A percentile compares a stretch with the other conserved stretches of the same genome.
Conservation (phyloP, 2,797 vertebrate genomes). For the Melanotaenia boesemani region DNA sequence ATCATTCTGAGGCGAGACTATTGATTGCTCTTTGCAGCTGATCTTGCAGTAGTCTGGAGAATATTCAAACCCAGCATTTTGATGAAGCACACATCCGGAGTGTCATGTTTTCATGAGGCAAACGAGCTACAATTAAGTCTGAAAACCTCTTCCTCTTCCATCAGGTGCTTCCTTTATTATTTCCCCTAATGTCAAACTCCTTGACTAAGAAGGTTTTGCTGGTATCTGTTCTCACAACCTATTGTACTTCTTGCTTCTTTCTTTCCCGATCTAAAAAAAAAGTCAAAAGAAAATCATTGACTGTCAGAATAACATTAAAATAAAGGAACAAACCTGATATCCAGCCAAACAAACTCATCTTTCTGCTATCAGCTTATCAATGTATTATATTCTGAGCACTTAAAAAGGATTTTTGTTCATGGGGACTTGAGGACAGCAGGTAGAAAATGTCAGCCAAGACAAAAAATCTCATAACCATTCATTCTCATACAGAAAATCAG, state of each 20-base stretch:
- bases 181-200: conserved; percentile 54
- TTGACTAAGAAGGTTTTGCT: conserved; percentile 63
- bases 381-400: conserved; percentile 29
- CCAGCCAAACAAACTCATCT: conserved; percentile 43
- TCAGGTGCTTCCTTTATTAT: conserved; percentile 34
- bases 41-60: conserved; percentile 54
- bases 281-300: conserved; percentile 4
- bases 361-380: conserved; percentile 46
- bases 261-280: conserved; percentile 37
- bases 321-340: conserved; percentile 16
- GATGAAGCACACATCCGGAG: conserved; percentile 59
- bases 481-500: conserved; percentile 52
- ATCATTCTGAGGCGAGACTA: conserved; percentile 41
- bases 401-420: conserved; percentile 36
- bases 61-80: conserved; percentile 62
- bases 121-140: conserved; percentile 63
- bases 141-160: conserved; percentile 45
- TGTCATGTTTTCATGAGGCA: conserved; percentile 60
- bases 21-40: conserved; percentile 56
- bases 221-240: conserved; percentile 60
- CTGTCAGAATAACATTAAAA: conserved; percentile 23
- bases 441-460: conserved; percentile 58
- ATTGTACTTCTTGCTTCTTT: conserved; percentile 21
- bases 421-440: conserved; percentile 52
- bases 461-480: conserved; percentile 60